Evolutionary conservation across 2,113 vertebrate genomes (phyloP), one percentile per base, ranked within the genome.

Genomic region (Catharus fuscescens): DNA sequence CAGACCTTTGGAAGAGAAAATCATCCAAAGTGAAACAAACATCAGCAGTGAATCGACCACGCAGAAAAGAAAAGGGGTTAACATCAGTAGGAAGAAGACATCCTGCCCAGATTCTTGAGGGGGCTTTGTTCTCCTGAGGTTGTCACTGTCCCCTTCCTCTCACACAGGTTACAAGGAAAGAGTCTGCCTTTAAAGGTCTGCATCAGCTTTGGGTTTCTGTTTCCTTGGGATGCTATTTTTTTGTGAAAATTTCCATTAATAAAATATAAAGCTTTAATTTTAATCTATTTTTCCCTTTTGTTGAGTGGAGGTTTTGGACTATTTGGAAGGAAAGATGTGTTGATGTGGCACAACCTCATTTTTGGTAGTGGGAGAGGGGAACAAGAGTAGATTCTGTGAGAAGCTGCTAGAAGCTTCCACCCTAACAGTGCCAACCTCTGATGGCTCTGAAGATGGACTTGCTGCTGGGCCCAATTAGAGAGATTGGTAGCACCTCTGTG

Each of bases 1-100:
- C 72, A 48, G 85, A 57, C 64, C 86, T 57, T 42, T 86, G 45
- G 95, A 83, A 42, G 80, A 96, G 66, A 87, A 87, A 82, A 59
- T 5, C 42, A 34, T 67, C n/a, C 89, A 36, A 47, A 85, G 48
- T 0, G 42, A 79, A 69, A 42, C 16, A 4, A 74, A 24, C 1
- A 2, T 11, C 18, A 8, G 31, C 32, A 18, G 7, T 20, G 70
- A 44, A 14, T 59, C 19, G 0, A 8, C 48, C 1, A 1, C 8
- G 2, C 94, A 79, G 76, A 98, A 97, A 5, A 97, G 97, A 50
- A 97, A 96, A 92, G 80, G 94, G 15, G 73, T 66, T 8, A 13
- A 6, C 4, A 23, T 36, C 21, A 42, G 56, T 45, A 78, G 16
- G 53, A 50, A 76, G 67, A 96, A 97, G 94, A 95, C 81, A 69